Evolutionary conservation across 2,888 invertebrate species (phyloP).

Genomic region (Toxonevra muliebris): DNA sequence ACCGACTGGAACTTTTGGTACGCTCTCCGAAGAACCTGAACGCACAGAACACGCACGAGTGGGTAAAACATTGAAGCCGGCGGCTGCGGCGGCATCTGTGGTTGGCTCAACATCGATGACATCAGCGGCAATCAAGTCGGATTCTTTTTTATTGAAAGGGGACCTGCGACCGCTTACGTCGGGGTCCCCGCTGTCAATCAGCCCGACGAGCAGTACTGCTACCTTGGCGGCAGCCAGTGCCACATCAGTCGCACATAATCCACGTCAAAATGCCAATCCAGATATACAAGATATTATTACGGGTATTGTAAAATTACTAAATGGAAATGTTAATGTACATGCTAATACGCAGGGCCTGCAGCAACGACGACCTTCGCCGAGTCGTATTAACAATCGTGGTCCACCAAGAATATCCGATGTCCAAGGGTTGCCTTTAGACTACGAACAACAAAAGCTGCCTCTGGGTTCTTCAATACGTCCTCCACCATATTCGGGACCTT

Average conservation of each 20-base stretch:
- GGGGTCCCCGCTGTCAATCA: slow-evolving; percentile 60
- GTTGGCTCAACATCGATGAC: slow-evolving; percentile 10
- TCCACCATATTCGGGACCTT: slow-evolving; percentile 72
- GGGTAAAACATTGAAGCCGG: slow-evolving; percentile 52
- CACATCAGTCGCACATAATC: slow-evolving; percentile 54
- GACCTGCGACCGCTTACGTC: slow-evolving; percentile 64
- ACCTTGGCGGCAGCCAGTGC: slow-evolving; percentile 58
- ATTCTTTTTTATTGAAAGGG: slow-evolving; percentile 65
- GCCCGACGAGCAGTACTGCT: slow-evolving; percentile 57
- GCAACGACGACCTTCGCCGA: slow-evolving; percentile 75
- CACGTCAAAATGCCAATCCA: slow-evolving; percentile 71
- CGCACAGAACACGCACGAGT: slow-evolving; percentile 55
- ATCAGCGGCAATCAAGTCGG: slow-evolving; percentile 37
- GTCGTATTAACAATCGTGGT: slow-evolving; percentile 88
- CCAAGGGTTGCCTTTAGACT: slow-evolving; percentile 72
- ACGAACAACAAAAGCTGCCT: slow-evolving; percentile 59
- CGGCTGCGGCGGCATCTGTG: slow-evolving; percentile 13
- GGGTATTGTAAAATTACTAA: slow-evolving; percentile 86
- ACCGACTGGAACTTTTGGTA: slow-evolving; percentile 56
- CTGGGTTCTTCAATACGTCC: slow-evolving; percentile 59
- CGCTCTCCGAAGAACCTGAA: slow-evolving; percentile 47
- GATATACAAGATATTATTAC: slow-evolving; percentile 92
- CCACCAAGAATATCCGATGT: slow-evolving; percentile 86
- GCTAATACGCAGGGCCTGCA: slow-evolving; percentile 76
- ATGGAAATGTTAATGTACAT: slow-evolving; percentile 88